Conservation (phyloP, 1,140 invertebrate species). For the Musca domestica region DNA sequence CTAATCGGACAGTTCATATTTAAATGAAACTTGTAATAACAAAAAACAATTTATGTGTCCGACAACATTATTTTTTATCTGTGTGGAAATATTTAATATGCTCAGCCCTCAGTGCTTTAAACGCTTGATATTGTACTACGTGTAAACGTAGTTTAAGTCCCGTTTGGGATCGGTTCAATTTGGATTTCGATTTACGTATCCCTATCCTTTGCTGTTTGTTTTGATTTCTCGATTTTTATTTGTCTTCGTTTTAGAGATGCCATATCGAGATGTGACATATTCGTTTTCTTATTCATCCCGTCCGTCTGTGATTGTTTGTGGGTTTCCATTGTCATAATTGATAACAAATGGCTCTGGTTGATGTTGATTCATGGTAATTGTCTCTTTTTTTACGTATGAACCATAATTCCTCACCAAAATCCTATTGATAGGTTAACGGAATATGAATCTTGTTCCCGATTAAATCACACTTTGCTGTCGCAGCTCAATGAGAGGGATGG, state of each 20-base stretch:
- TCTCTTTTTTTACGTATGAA: not conserved
- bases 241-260: conserved; percentile 6
- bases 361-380: conserved; percentile 49
- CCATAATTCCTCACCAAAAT: not conserved
- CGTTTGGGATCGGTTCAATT: no score
- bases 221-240: not conserved
- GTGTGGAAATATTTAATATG: no score
- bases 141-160: no score
- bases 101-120: no score
- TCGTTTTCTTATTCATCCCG: conserved; percentile 1
- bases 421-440: conserved; percentile 59
- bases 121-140: no score
- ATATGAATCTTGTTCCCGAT: conserved; percentile 65
- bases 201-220: not conserved
- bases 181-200: no score
- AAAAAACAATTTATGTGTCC: no score
- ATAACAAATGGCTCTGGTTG: conserved; percentile 42
- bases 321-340: not conserved
- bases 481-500: conserved; percentile 60
- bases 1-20: no score
- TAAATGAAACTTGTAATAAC: no score
- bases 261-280: no score
- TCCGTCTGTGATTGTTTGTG: no score
- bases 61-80: no score
- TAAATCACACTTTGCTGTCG: conserved; percentile 64